Percentiles rank a stretch among this genome's conserved stretches.
Evolutionary conservation across 2,888 invertebrate species (phyloP).

Genomic region (Nephrotoma guestfalica): DNA sequence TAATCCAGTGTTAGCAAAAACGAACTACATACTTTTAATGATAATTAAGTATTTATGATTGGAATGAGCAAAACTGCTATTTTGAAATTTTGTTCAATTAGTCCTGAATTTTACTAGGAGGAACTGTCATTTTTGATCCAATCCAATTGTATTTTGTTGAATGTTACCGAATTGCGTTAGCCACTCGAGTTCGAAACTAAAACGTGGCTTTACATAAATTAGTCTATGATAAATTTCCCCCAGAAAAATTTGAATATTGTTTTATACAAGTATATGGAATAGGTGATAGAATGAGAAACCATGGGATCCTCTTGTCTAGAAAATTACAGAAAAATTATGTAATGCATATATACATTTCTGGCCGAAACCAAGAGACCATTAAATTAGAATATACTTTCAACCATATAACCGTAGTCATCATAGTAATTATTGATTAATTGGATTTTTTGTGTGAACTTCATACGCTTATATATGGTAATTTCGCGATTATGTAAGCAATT

Average conservation of each 20-base stretch:
- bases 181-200: background rate
- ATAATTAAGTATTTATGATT: too few species aligned
- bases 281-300: too few species aligned
- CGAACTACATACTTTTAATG: too few species aligned
- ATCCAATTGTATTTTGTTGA: too few species aligned
- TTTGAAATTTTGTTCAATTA: too few species aligned
- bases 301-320: too few species aligned
- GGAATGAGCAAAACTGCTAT: too few species aligned
- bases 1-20: too few species aligned
- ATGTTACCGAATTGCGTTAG: background rate
- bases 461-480: background rate
- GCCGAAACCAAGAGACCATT: background rate
- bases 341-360: background rate
- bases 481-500: background rate
- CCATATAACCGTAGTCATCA: background rate
- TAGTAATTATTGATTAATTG: background rate
- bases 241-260: background rate
- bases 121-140: too few species aligned
- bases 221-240: background rate
- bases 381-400: background rate
- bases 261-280: too few species aligned
- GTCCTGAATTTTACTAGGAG: too few species aligned
- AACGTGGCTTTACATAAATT: background rate
- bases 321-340: too few species aligned
- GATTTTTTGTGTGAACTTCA: background rate